phyloP scores from a whole-genome alignment of 2,113 vertebrate species.

The Rhinolophus sinicus region DNA sequence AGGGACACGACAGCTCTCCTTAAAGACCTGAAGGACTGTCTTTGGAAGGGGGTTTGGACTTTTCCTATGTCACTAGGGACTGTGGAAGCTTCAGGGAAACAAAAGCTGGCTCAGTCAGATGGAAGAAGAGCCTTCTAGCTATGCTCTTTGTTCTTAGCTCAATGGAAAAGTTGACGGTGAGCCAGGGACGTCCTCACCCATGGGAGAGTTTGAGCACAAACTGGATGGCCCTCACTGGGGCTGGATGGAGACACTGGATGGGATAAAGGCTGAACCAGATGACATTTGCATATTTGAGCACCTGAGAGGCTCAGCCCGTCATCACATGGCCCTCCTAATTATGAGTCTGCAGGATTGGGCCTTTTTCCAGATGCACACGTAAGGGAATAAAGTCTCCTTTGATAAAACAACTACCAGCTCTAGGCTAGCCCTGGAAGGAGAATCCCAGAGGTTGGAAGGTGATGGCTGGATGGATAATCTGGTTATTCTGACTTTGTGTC shows the following conservation, averaged over 20 bases:
- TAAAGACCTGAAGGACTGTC: background rate
- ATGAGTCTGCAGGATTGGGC: background rate
- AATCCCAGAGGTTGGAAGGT: background rate
- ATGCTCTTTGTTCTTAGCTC: background rate
- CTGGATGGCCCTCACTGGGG: background rate
- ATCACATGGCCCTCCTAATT: background rate
- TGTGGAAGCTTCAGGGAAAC: background rate
- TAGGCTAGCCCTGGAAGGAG: background rate
- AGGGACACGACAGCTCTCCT: background rate
- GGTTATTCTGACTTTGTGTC: background rate
- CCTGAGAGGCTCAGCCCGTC: background rate
- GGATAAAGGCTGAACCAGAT: background rate
- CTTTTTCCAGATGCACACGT: background rate
- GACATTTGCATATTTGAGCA: background rate
- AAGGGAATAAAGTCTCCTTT: background rate
- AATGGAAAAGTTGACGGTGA: background rate
- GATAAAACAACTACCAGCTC: background rate
- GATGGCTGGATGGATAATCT: background rate
- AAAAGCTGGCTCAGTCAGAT: background rate
- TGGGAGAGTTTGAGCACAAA: background rate
- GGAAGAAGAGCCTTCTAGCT: background rate
- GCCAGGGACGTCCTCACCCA: background rate
- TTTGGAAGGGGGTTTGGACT: background rate
- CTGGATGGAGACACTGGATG: background rate
- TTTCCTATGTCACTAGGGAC: background rate